phyloP scores from a whole-genome alignment of 2,888 invertebrate species.

The Schizaphis graminum region DNA sequence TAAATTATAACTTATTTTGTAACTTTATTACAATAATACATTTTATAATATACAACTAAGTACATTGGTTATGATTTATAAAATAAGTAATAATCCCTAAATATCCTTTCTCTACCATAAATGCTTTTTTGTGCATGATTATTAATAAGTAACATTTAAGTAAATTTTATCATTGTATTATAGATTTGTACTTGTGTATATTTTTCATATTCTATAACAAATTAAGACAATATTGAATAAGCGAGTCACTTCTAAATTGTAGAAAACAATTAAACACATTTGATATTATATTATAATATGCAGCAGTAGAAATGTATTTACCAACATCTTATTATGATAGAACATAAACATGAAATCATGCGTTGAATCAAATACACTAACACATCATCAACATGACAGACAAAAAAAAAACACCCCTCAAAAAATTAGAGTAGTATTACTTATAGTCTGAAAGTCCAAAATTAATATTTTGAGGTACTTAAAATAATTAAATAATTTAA shows the following conservation, averaged over 20 bases:
- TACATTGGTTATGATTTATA: background rate
- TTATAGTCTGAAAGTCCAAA: background rate
- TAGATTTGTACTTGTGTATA: background rate
- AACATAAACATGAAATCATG: background rate
- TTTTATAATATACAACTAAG: background rate
- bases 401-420: too few relatives aligned
- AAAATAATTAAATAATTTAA: too few relatives aligned
- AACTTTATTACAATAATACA: background rate
- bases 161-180: background rate
- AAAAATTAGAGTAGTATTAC: too few relatives aligned
- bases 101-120: background rate
- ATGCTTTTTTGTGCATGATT: background rate
- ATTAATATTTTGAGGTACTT: background rate
- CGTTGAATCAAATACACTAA: background rate
- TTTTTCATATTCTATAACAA: background rate
- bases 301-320: background rate
- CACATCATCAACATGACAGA: background rate
- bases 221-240: background rate
- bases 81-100: too few relatives aligned
- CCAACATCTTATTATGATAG: background rate
- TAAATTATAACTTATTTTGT: background rate
- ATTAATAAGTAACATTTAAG: background rate
- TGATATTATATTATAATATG: background rate
- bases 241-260: background rate
- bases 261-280: background rate